Percentiles rank a stretch among this genome's conserved stretches.
These are phyloP conservation scores for Phainopepla nitens DNA, from an alignment of 2,113 vertebrate species.

Conservation along the genomic window DNA sequence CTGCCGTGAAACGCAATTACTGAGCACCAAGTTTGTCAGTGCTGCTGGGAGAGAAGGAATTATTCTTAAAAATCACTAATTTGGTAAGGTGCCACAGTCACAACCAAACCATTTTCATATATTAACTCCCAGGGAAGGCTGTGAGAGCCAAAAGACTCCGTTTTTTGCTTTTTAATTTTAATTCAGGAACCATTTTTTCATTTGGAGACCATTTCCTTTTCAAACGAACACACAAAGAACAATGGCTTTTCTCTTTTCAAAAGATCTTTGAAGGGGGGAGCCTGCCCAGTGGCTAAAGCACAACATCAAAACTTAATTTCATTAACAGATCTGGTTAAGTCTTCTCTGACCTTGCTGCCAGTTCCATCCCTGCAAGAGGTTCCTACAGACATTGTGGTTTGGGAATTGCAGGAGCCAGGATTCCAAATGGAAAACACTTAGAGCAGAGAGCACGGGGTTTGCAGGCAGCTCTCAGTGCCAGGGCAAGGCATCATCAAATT, in stretches of 20 bases:
- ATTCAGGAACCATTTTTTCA: constrained; percentile 43
- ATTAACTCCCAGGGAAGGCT: neutral
- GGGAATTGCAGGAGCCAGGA: neutral
- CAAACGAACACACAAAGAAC: constrained; percentile 46
- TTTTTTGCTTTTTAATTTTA: neutral
- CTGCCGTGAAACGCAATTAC: constrained; percentile 17
- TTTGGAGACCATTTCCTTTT: constrained; percentile 62
- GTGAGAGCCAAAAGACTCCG: neutral
- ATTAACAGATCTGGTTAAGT: constrained; percentile 39
- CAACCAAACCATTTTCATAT: neutral
- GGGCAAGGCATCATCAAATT: neutral
- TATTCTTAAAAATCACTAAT: neutral
- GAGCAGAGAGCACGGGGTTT: neutral
- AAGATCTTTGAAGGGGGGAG: constrained; percentile 38
- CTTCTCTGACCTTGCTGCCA: neutral
- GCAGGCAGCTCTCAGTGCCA: neutral
- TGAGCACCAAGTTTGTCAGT: neutral
- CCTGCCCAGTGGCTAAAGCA: constrained; percentile 28
- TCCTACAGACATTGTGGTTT: neutral
- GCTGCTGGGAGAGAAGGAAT: neutral
- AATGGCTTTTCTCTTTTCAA: constrained; percentile 60
- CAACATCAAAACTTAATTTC: constrained; percentile 34
- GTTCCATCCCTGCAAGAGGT: neutral
- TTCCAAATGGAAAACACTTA: neutral
- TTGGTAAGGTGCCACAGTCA: neutral